Base-by-base conservation (phyloP, 1,140 invertebrate genomes). In the Bombus sibiricus region DNA sequence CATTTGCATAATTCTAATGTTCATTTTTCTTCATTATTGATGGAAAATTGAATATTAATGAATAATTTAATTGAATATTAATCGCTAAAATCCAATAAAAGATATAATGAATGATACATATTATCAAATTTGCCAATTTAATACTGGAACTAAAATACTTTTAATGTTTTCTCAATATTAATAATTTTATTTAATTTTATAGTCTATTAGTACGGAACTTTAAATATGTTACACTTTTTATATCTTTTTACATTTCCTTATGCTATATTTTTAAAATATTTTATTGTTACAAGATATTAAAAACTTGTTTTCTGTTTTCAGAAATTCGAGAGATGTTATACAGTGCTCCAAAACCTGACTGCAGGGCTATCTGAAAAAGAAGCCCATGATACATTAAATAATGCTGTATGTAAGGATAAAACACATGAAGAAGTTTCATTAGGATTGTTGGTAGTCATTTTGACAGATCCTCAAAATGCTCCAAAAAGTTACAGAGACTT, bases 361-460 rank as follows among this genome's bases (percentile, higher is more conserved):
- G 96, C 96, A 81, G 98, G 98, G 81, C 96, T 98, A 84, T 98
- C 98, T 83, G 98, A 99, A 93, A 98, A 99, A 94, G 98, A 99
- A 95, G 97, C 97, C 86, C 98, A 99, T 93, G 98, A 99, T 95
- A 97, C 97, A 22, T 95, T 99, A 22, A 98, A 98, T 93, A 98
- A 97, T 95, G 97, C 98, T 59, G 97, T 98, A 73, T 97, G 97
- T 92, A 98, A 99, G 94, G 98, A 98, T 84, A 97, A 97, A 92
- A 97, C 97, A 89, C 97, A 98, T 94, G 98, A 99, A 95, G 98
- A 99, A 93, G 97, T 99, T 71, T 98, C 98, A 73, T 95, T 99
- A 84, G 99, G 99, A 68, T 96, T 99, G 91, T 95, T 99, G 25
- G 97, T 98, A 91, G 96, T 97, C 79, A 99, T 99, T 92, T 95